Evolutionary conservation across 1,140 invertebrate genomes (phyloP), one percentile per base, ranked within the genome.

Genomic region (Drosophila aff.): DNA sequence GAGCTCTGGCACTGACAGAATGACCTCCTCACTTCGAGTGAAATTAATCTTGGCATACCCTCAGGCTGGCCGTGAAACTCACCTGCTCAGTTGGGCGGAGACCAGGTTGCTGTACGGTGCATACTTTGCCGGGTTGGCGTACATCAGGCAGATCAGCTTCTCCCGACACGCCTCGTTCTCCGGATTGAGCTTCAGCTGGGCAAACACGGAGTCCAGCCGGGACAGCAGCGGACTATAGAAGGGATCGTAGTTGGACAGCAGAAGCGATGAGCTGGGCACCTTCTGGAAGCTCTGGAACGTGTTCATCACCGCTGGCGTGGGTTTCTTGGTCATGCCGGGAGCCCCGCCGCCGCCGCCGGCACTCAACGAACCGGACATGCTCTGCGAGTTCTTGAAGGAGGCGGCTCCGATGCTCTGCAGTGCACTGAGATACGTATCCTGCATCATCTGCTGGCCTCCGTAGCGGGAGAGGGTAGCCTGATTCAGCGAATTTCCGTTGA

Each of bases 61-160:
- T 44, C 10, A 15, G 85, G 85, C 60, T 18, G 21, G 2, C 2
- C 1, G 10, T 26, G 11, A 23, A 50, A 91, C 92, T 94, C 93
- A 96, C 96, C 96, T 96, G 93, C 96, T 97, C 28, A 98, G 92
- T 83, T 98, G 97, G 0, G 97, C 96, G 2, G 97, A 97, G 2
- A 98, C 95, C n/a, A 98, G 94, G 90, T 97, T 98, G 61, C 96
- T 97, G 80, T 96, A 97, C 0, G 97, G 97, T 0, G 96, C 96
- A 92, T 96, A 98, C 82, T 97, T 96, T 4, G 96, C 96, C 2
- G 97, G 97, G 82, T 95, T 96, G 26, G 96, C 95, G 91, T 98
- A 98, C 96, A 98, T 97, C 61, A 96, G 94, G 85, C 97, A 98
- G 5, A 98, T 96, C 2, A 96, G 94, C 80, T 96, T 95, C 81